These are phyloP conservation scores for Noctua comes DNA, from an alignment of 2,888 invertebrate genomes.

Conservation along the genomic window DNA sequence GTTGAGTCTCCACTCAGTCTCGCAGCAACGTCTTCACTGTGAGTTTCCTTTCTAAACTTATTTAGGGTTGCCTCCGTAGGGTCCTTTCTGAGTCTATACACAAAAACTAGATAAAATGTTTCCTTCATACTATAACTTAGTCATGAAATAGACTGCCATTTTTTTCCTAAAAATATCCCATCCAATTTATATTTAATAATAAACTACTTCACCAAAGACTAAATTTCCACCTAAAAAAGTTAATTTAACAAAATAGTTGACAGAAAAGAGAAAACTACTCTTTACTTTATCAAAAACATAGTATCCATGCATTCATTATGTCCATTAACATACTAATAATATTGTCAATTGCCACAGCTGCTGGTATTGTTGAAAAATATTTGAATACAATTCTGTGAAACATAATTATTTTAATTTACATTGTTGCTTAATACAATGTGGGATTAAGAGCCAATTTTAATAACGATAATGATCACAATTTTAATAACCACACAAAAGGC, in stretches of 20 bases:
- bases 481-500: no score
- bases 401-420: not conserved
- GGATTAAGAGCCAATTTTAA: conserved; percentile 2
- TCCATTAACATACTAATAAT: conserved; percentile 21
- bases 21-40: not conserved
- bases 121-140: not conserved
- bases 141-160: not conserved
- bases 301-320: conserved; percentile 9
- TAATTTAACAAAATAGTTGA: not conserved
- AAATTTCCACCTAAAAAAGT: not conserved
- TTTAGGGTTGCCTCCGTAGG: not conserved
- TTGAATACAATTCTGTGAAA: not conserved
- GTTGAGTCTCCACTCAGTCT: not conserved
- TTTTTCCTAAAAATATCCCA: no score
- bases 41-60: no score
- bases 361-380: conserved; percentile 21
- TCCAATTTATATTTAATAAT: not conserved
- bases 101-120: conserved; percentile 3
- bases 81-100: not conserved
- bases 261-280: not conserved
- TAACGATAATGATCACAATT: not conserved
- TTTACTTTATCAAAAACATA: not conserved
- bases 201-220: not conserved
- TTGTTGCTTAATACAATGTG: conserved; percentile 15
- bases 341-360: conserved; percentile 26